Evolutionary conservation across 2,113 vertebrate genomes (phyloP), one percentile per base, ranked within the genome.

Genomic region (Neodon shergylaensis): DNA sequence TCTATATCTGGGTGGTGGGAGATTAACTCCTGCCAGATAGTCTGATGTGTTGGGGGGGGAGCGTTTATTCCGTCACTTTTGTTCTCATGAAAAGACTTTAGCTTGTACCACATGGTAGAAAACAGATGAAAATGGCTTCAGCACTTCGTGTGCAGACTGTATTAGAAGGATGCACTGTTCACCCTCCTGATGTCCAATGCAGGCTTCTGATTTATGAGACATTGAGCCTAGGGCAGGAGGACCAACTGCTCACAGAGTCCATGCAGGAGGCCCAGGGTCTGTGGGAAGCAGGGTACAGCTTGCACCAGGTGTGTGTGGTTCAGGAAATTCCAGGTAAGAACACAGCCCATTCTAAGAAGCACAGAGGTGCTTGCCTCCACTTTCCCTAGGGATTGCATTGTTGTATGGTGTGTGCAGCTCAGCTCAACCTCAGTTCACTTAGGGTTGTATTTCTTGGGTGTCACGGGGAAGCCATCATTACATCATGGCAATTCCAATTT

Each of bases 11-110:
- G 91, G 87, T 88, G 83, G 19, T 49, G 31, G 84, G 49, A 21
- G 91, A 94, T 96, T 87, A 84, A 72, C 94, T 94, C 54, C 88
- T 68, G 65, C 22, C 33, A 1, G 74, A 68, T 10, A 31, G 6
- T 36, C 87, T 82, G 26, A 49, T n/a, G 58, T 42, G 22, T 42
- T 70, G 66, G 36, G 5, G 4, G 26, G 11, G 19, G 1, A 7
- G 2, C 16, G 7, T 26, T 78, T 66, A 91, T 90, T 81, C 11
- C 4, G 42, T 93, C 92, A 14, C 70, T 91, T 90, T 81, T 77
- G 73, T 65, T 22, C 39, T 54, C 28, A 19, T 70, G 24, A 73
- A 92, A 73, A 81, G 44, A 31, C 63, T 66, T 73, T 49, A 4
- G 54, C 65, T 85, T 88, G 73, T 5, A 0, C 68, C n/a, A 47